These are phyloP conservation scores for Eurytoma californica DNA, from an alignment of 2,888 invertebrate species.

Conservation along the genomic window DNA sequence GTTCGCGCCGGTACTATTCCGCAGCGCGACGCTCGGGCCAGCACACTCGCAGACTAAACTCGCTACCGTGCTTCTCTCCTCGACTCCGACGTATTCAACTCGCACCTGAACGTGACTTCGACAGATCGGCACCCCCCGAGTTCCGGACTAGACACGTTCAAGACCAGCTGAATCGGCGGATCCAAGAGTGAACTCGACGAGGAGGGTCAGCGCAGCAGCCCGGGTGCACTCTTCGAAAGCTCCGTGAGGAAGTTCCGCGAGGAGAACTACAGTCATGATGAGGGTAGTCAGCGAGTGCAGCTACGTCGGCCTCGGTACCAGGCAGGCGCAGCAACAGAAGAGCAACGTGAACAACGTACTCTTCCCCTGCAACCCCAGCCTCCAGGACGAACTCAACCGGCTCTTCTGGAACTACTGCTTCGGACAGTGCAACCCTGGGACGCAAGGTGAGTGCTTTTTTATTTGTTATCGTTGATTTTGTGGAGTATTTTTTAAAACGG, in stretches of 20 bases:
- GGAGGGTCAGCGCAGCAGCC: too few relatives aligned
- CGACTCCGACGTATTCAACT: too few relatives aligned
- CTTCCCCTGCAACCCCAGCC: constrained; percentile 68
- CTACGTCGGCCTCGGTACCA: not conserved
- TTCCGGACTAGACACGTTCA: too few relatives aligned
- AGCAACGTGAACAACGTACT: constrained; percentile 43
- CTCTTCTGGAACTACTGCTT: constrained; percentile 60
- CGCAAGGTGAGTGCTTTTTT: constrained; percentile 22
- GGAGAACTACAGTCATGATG: not conserved
- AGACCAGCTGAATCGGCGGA: too few relatives aligned
- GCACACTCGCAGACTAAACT: too few relatives aligned
- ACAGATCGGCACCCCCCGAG: too few relatives aligned
- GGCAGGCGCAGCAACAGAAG: not conserved
- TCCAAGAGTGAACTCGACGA: too few relatives aligned
- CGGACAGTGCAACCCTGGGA: not conserved
- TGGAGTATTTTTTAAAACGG: not conserved
- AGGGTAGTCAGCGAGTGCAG: not conserved
- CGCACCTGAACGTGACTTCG: too few relatives aligned
- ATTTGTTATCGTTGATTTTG: not conserved
- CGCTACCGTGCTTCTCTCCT: too few relatives aligned
- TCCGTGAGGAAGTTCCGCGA: not conserved
- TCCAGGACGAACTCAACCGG: constrained; percentile 68
- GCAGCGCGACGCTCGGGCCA: too few relatives aligned
- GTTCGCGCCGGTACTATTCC: too few relatives aligned
- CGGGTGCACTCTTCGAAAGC: too few relatives aligned